phyloP scores from a whole-genome alignment of 2,888 invertebrate genomes.

The Rhynchonema sp. region DNA sequence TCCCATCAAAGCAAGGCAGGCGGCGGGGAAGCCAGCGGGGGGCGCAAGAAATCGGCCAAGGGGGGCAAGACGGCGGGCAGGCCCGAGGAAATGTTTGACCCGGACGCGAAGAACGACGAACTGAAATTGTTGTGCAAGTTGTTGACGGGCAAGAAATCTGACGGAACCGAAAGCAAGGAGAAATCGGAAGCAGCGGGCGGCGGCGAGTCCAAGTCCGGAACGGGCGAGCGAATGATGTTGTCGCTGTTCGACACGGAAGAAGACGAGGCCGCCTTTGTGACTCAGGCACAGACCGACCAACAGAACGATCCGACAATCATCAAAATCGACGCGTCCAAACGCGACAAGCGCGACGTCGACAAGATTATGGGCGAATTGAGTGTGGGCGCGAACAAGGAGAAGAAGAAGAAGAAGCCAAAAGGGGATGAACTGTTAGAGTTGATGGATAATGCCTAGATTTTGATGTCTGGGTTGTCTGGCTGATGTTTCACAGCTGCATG shows the following conservation, averaged over 20 bases:
- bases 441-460: constrained; percentile 19
- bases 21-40: too few relatives aligned
- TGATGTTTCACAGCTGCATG: too few relatives aligned
- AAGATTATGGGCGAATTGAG: constrained; percentile 11
- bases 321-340: constrained; percentile 8
- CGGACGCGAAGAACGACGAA: constrained; percentile 10
- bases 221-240: constrained; percentile 1
- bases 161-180: constrained; percentile 1
- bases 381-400: neutral
- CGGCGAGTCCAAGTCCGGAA: neutral
- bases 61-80: neutral
- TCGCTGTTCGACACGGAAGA: constrained; percentile 13
- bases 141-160: constrained; percentile 5
- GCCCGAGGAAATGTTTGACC: neutral
- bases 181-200: constrained; percentile 7
- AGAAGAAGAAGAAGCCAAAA: constrained; percentile 8
- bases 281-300: neutral
- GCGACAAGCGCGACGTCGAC: neutral
- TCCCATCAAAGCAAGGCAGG: too few relatives aligned
- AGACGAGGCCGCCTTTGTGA: constrained; percentile 12
- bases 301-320: constrained; percentile 1
- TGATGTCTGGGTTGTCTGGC: too few relatives aligned
- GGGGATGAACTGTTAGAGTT: constrained; percentile 21
- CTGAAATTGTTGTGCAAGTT: constrained; percentile 13
- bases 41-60: too few relatives aligned